phyloP scores from a whole-genome alignment of 2,797 vertebrate genomes.

The Rhynchonycteris naso region DNA sequence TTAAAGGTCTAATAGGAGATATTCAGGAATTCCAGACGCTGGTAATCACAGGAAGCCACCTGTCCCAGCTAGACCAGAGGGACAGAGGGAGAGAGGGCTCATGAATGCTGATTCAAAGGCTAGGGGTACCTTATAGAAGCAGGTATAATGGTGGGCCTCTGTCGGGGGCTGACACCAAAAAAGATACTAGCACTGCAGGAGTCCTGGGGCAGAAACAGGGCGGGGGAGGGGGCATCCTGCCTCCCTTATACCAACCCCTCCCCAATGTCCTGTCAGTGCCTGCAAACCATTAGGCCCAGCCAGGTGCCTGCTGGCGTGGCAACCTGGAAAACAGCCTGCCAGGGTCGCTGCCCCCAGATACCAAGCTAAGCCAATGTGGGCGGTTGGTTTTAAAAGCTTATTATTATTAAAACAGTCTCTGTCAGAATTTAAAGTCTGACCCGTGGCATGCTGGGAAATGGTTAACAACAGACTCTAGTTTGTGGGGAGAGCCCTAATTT shows the following conservation, averaged over 20 bases:
- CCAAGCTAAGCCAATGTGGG: background rate
- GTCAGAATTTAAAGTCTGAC: background rate
- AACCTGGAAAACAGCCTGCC: background rate
- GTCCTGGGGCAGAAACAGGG: background rate
- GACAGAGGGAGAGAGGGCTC: too few species aligned
- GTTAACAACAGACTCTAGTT: background rate
- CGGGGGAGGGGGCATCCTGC: background rate
- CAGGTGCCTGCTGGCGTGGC: background rate
- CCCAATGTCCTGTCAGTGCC: background rate
- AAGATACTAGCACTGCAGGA: background rate
- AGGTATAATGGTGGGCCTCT: background rate
- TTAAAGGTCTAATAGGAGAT: background rate
- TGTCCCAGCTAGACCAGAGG: too few species aligned
- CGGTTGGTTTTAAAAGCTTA: background rate
- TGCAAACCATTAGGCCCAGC: background rate
- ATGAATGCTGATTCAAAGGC: too few species aligned
- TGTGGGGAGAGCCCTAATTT: background rate
- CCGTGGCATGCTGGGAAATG: background rate
- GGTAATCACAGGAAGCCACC: background rate
- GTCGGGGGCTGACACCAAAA: background rate
- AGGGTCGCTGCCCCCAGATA: background rate
- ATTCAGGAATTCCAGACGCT: background rate
- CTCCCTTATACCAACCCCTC: background rate
- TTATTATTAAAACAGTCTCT: background rate
- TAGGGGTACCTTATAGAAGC: background rate